A percentile compares a stretch with the other conserved stretches of the same genome.
These are phyloP conservation scores for Phyllotreta striolata DNA, from an alignment of 2,888 invertebrate genomes.

Conservation along the genomic window DNA sequence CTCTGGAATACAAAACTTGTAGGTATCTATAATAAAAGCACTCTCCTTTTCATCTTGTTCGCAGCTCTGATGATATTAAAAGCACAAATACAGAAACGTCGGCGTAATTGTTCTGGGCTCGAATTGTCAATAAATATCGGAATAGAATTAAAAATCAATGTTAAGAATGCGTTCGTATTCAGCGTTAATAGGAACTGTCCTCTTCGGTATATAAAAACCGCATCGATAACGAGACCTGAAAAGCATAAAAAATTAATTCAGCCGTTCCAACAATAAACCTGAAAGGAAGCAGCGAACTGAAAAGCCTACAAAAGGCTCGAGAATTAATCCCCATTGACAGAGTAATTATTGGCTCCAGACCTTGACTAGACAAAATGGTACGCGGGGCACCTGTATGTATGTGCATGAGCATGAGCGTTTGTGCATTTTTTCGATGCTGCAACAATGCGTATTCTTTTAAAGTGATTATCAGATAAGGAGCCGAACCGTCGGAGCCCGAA, in stretches of 20 bases:
- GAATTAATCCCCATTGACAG: constrained; percentile 55
- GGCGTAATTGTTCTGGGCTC: too few relatives aligned
- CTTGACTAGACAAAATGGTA: constrained; percentile 30
- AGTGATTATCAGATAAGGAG: background rate
- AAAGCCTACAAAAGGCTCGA: constrained; percentile 50
- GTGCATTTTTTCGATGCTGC: constrained; percentile 3
- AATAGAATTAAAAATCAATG: too few relatives aligned
- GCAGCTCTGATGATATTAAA: too few relatives aligned
- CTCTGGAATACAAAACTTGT: too few relatives aligned
- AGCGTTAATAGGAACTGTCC: background rate
- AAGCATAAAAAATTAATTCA: constrained; percentile 48
- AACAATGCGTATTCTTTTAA: constrained; percentile 11
- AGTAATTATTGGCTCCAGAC: constrained; percentile 49
- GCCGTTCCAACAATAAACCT: constrained; percentile 41
- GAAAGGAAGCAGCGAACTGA: constrained; percentile 49
- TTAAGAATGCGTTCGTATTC: too few relatives aligned
- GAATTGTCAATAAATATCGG: too few relatives aligned
- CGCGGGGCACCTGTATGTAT: constrained; percentile 7
- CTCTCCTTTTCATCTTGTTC: too few relatives aligned
- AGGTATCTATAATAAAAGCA: too few relatives aligned
- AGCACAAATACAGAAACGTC: too few relatives aligned
- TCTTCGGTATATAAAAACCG: constrained; percentile 10
- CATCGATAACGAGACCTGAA: constrained; percentile 42
- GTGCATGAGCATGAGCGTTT: background rate
- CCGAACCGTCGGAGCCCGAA: background rate